Evolutionary conservation across 2,797 vertebrate species (phyloP).

Genomic region (Sylvilagus floridanus): DNA sequence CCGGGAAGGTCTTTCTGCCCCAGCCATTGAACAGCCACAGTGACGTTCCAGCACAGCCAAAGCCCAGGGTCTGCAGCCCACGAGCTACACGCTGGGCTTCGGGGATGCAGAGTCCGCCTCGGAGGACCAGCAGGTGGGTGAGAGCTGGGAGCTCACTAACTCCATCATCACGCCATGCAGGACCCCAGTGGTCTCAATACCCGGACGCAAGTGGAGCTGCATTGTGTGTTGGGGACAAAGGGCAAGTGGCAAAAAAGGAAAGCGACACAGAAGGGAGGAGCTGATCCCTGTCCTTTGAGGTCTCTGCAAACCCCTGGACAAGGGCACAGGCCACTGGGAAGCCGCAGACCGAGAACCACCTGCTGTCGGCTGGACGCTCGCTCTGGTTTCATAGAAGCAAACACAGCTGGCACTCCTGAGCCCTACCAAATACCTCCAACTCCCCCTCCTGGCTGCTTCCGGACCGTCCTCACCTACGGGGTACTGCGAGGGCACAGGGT

Average conservation of each 20-base stretch:
- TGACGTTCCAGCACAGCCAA: background rate
- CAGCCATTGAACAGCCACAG: rapidly evolving
- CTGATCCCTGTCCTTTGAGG: background rate
- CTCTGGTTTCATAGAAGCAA: background rate
- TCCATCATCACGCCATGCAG: background rate
- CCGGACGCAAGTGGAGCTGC: background rate
- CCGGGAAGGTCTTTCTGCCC: too few species aligned
- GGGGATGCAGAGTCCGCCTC: background rate
- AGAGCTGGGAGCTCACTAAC: background rate
- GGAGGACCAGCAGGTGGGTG: background rate
- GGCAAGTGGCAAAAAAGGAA: background rate
- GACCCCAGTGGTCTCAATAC: background rate
- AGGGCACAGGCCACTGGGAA: background rate
- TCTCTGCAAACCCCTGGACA: background rate
- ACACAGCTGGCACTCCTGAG: background rate
- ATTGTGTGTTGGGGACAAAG: background rate
- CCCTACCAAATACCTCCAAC: background rate
- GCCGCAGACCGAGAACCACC: too few species aligned
- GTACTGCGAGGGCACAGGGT: background rate
- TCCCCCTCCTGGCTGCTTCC: background rate
- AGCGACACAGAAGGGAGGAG: background rate
- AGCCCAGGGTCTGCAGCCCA: background rate
- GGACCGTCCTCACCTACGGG: background rate
- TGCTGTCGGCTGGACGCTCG: background rate
- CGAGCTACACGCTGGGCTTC: rapidly evolving